phyloP scores from a whole-genome alignment of 2,113 vertebrate genomes.

The Callionymus lyra region DNA sequence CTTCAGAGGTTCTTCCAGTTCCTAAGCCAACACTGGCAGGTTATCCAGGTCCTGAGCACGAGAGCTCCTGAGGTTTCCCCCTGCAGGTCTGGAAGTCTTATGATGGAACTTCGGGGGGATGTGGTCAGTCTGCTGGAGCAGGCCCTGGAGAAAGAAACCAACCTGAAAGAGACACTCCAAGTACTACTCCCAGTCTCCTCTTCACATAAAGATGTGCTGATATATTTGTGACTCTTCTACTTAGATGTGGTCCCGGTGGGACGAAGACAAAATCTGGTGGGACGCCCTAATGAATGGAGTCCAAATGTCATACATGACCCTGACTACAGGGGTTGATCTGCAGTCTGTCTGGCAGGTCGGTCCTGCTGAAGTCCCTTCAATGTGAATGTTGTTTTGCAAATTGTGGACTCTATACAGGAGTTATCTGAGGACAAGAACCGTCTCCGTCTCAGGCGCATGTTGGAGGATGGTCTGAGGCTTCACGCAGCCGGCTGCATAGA shows the following conservation, averaged over 20 bases:
- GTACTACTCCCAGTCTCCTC: conserved; percentile 43
- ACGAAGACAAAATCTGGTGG: conserved; percentile 62
- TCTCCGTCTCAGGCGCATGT: conserved; percentile 56
- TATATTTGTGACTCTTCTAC: neutral
- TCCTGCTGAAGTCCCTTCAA: neutral
- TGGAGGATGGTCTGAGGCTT: conserved; percentile 69
- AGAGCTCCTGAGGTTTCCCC: conserved; percentile 51
- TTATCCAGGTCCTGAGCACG: conserved; percentile 55
- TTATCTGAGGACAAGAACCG: conserved; percentile 55
- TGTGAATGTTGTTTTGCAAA: neutral
- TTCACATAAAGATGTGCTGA: neutral
- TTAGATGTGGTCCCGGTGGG: conserved; percentile 79
- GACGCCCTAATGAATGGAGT: conserved; percentile 67
- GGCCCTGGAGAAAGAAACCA: conserved; percentile 55
- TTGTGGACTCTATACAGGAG: too few species aligned
- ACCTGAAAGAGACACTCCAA: conserved; percentile 67
- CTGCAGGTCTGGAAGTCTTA: conserved; percentile 49
- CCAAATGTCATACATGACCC: conserved; percentile 28
- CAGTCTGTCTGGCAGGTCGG: neutral
- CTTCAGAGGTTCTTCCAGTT: conserved; percentile 74
- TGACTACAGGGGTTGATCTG: too few species aligned
- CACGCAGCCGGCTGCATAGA: conserved; percentile 52
- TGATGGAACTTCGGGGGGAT: conserved; percentile 57
- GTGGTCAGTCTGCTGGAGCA: conserved; percentile 55
- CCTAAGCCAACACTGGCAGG: conserved; percentile 54